A percentile compares a stretch with the other conserved stretches of the same genome.
Conservation (phyloP, 1,140 invertebrate species). For the Pseudomyrmex cubaensis region DNA sequence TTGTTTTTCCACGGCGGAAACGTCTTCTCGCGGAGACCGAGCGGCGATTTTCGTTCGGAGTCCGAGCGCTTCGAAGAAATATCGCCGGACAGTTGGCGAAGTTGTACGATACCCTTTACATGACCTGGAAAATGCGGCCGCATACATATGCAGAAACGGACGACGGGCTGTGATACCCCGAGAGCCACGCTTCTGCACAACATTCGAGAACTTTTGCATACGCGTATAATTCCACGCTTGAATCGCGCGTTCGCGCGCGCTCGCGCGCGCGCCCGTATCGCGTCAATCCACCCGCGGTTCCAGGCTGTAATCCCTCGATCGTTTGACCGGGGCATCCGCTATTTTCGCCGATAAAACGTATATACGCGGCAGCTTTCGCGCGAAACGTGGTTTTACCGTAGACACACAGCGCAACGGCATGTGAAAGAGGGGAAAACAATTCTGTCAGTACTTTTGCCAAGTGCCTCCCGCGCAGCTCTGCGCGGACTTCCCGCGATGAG, state of each 20-base stretch:
- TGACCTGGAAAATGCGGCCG: constrained; percentile 61
- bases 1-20: background rate
- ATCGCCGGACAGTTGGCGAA: constrained; percentile 49
- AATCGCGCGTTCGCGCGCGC: background rate
- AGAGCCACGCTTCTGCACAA: constrained; percentile 56
- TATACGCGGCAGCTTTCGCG: constrained; percentile 37
- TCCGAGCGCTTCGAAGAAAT: constrained; percentile 18
- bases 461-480: background rate
- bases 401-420: background rate
- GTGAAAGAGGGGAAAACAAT: constrained; percentile 14
- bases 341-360: constrained; percentile 51
- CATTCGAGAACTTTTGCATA: constrained; percentile 45
- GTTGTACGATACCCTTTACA: constrained; percentile 58
- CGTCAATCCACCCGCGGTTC: constrained; percentile 52
- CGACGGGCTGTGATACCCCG: constrained; percentile 46
- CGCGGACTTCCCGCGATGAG: constrained; percentile 5
- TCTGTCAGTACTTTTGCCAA: constrained; percentile 8
- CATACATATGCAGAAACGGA: constrained; percentile 65
- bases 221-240: constrained; percentile 64
- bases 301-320: constrained; percentile 48
- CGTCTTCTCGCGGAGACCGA: background rate
- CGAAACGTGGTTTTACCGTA: constrained; percentile 31
- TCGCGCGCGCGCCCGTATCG: constrained; percentile 7
- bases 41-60: background rate
- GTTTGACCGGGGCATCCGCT: constrained; percentile 59